Percentiles rank a stretch among this genome's conserved stretches.
Conservation (phyloP, 2,888 invertebrate genomes). For the Chymomyza fuscimana region DNA sequence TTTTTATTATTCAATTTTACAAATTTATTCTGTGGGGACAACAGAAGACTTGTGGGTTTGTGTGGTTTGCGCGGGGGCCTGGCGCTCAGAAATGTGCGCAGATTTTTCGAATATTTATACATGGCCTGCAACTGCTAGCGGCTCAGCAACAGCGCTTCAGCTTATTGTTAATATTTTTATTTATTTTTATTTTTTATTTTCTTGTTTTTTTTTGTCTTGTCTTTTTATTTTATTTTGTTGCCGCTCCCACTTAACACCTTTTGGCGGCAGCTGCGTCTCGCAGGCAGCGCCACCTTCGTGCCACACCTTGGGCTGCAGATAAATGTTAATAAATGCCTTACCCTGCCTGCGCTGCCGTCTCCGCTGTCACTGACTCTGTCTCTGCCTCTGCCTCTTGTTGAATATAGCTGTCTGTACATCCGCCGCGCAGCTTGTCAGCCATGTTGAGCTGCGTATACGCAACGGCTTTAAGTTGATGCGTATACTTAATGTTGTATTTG, state of each 20-base stretch:
- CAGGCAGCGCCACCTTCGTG: neutral
- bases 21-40: slow-evolving; percentile 39
- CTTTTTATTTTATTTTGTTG: neutral
- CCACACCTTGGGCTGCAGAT: neutral
- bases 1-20: slow-evolving; percentile 35
- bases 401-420: no score
- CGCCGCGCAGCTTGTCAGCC: slow-evolving; percentile 30
- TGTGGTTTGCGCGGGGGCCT: neutral
- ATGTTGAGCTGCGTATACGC: slow-evolving; percentile 57
- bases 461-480: slow-evolving; percentile 41
- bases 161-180: neutral
- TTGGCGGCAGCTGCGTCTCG: slow-evolving; percentile 61
- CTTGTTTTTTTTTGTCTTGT: neutral
- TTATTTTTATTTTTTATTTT: neutral
- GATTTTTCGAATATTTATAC: slow-evolving; percentile 35
- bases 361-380: neutral
- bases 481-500: neutral
- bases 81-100: slow-evolving; percentile 40
- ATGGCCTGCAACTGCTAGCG: neutral
- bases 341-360: neutral
- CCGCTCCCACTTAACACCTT: slow-evolving; percentile 59
- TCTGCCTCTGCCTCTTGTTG: no score
- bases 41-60: neutral
- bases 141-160: neutral
- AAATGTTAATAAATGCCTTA: slow-evolving; percentile 61